A percentile compares a stretch with the other conserved stretches of the same genome.
phyloP scores from a whole-genome alignment of 1,140 invertebrate genomes.

The Meloidogyne floridensis region DNA sequence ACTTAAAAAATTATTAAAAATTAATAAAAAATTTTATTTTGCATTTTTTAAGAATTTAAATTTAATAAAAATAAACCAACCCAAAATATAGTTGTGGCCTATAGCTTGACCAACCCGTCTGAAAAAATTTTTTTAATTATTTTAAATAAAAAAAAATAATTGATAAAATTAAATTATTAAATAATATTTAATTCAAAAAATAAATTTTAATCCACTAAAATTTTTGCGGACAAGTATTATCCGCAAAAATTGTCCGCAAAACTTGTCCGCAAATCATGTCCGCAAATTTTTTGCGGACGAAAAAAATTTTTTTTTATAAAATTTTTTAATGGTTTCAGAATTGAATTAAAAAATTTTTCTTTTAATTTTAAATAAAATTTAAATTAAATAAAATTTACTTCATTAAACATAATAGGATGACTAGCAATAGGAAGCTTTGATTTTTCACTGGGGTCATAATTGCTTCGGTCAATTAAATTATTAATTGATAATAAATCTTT shows the following conservation, averaged over 20 bases:
- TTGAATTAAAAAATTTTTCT: too few species aligned
- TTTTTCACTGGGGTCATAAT: conserved; percentile 18
- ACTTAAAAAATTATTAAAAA: background rate
- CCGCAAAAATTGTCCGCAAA: too few species aligned
- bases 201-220: background rate
- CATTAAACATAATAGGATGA: conserved; percentile 18
- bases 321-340: too few species aligned
- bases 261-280: too few species aligned
- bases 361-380: too few species aligned
- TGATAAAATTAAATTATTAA: background rate
- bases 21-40: background rate
- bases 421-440: conserved; percentile 18
- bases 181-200: background rate
- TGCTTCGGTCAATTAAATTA: background rate
- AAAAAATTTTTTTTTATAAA: too few species aligned
- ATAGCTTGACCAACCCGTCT: conserved; percentile 82
- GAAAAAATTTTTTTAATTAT: conserved; percentile 1
- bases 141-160: background rate
- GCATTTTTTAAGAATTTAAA: too few species aligned
- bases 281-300: too few species aligned
- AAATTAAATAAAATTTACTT: conserved; percentile 10
- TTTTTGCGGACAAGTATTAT: background rate
- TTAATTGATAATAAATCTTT: background rate
- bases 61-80: background rate
- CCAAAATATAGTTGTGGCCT: conserved; percentile 78